Conservation (phyloP, 92 coral and sea anemone species). For the Chrysogorgia sp. region DNA sequence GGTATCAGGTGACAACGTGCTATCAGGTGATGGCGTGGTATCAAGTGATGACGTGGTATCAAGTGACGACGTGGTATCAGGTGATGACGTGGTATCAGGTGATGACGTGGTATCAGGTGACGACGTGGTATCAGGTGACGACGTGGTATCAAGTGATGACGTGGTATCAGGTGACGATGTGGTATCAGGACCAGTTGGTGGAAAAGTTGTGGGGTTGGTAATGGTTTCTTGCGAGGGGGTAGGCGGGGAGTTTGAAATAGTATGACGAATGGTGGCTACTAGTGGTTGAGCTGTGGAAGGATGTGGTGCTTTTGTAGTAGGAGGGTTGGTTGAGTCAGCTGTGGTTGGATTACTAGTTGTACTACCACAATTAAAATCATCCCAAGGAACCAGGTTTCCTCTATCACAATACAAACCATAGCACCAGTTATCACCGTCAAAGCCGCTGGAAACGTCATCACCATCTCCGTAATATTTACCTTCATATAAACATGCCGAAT, state of each 20-base stretch:
- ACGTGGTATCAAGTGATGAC: not conserved
- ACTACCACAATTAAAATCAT: constrained; percentile 1
- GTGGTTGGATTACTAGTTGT: not conserved
- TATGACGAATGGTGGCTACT: not conserved
- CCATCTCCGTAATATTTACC: constrained; percentile 35
- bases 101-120: not conserved
- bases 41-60: constrained; percentile 16
- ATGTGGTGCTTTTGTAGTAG: not conserved
- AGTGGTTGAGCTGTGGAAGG: not conserved
- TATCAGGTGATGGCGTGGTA: not conserved
- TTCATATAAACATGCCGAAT: constrained; percentile 17
- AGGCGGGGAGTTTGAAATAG: not conserved
- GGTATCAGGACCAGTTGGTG: not conserved
- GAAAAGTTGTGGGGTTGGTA: not conserved
- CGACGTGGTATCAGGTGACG: constrained; percentile 6
- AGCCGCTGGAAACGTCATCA: constrained; percentile 18
- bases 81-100: constrained; percentile 11
- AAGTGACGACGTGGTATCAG: not conserved
- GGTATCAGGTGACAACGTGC: not conserved
- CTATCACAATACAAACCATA: constrained; percentile 22
- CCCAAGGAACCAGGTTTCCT: constrained; percentile 20
- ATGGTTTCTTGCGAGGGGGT: not conserved
- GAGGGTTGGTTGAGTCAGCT: not conserved
- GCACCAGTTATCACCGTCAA: constrained; percentile 35
- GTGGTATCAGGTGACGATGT: not conserved